Evolutionary conservation across 2,888 invertebrate genomes (phyloP).

Genomic region (Sepiola atlantica): DNA sequence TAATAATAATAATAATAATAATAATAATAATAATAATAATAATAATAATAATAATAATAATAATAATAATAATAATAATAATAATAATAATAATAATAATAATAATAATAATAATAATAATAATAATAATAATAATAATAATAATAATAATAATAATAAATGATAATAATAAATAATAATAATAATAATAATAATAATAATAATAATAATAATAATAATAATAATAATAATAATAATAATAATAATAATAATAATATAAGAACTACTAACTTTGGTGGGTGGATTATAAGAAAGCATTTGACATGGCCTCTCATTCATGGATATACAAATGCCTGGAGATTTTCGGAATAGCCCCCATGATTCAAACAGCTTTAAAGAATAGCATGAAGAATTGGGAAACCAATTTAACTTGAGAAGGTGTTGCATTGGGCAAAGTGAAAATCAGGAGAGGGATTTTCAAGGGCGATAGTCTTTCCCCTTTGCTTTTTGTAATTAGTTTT

Average conservation of each 20-base stretch:
- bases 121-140: neutral
- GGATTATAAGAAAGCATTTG: neutral
- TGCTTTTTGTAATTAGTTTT: no score
- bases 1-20: no score
- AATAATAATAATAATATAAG: neutral
- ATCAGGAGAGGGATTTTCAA: no score
- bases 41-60: no score
- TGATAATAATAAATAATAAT: neutral
- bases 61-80: neutral
- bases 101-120: neutral
- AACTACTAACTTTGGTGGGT: neutral
- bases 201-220: neutral
- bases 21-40: no score
- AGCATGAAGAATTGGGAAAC: no score
- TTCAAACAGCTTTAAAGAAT: no score
- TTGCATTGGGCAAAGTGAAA: no score
- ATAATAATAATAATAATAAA: neutral
- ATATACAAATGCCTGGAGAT: neutral
- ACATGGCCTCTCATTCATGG: neutral
- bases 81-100: neutral
- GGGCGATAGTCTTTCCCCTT: no score
- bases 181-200: neutral
- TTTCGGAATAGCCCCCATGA: no score
- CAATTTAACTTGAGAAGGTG: no score
- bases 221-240: neutral